phyloP scores from a whole-genome alignment of 2,888 invertebrate genomes.

The Ethmia dodecea region DNA sequence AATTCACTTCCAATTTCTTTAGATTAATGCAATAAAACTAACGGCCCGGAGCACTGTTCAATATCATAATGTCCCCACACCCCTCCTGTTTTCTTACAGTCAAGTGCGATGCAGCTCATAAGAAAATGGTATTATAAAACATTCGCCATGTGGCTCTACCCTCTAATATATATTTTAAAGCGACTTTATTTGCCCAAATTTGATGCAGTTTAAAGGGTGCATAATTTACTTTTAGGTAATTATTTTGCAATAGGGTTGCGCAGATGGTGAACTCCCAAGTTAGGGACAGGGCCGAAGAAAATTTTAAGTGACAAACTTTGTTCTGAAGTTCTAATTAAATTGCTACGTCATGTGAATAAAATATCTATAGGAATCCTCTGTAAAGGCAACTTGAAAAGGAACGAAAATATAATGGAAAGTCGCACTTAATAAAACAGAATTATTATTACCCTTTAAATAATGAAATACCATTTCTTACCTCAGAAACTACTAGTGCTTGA shows the following conservation, averaged over 20 bases:
- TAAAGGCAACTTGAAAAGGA: background rate
- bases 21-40: slow-evolving; percentile 23
- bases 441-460: too few relatives aligned
- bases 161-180: slow-evolving; percentile 58
- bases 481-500: too few relatives aligned
- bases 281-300: slow-evolving; percentile 47
- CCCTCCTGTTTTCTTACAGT: slow-evolving; percentile 31
- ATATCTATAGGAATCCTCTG: slow-evolving; percentile 22
- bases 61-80: slow-evolving; percentile 44
- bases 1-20: background rate
- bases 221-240: slow-evolving; percentile 71
- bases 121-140: slow-evolving; percentile 59
- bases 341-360: slow-evolving; percentile 37
- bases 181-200: slow-evolving; percentile 65
- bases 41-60: slow-evolving; percentile 31
- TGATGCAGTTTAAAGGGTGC: slow-evolving; percentile 72
- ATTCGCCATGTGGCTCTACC: slow-evolving; percentile 61
- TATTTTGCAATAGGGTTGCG: slow-evolving; percentile 70
- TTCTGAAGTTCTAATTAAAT: slow-evolving; percentile 53
- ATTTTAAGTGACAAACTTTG: slow-evolving; percentile 51
- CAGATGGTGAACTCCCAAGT: slow-evolving; percentile 62
- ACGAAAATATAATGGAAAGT: too few relatives aligned
- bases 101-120: slow-evolving; percentile 43
- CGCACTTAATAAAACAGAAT: too few relatives aligned
- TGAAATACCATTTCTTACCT: too few relatives aligned